Evolutionary conservation across 2,113 vertebrate species (phyloP), one percentile per base, ranked within the genome.

Genomic region (Tauraco erythrolophus): DNA sequence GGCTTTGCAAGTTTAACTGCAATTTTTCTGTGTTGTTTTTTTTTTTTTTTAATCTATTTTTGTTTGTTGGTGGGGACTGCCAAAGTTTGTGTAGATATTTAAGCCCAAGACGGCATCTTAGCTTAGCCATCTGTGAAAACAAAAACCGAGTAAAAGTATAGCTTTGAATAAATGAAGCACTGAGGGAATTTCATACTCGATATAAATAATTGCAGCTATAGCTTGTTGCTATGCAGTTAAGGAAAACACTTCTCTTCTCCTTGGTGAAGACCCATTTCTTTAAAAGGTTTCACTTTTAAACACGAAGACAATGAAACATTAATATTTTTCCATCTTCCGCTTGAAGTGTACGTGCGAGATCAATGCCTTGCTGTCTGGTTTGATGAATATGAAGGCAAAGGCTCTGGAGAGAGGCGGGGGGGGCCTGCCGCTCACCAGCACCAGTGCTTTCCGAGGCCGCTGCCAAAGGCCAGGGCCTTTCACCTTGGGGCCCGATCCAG

Each of bases 51-150:
- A 77, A 92, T 91, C 81, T 95, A 92, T 94, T 95, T 95, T 95
- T 97, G 78, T 96, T 97, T 94, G 90, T 95, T 94, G 93, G 68
- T 93, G 64, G 54, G 64, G 84, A 95, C 91, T 96, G 95, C 88
- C 84, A 96, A 91, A 89, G 62, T 94, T 85, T 91, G 83, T 92
- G 93, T 77, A 95, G 92, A 95, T 95, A 91, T 95, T 97, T 92
- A 96, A 97, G 91, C 96, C 89, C 89, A 95, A 97, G 88, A 96
- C 61, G 1, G 84, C 93, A 84, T 96, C 88, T 92, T 96, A 96
- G 92, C 86, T 92, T 94, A 97, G 94, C 95, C 96, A 96, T 96
- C 94, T 96, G 92, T 97, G 96, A 96, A 96, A 97, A 96, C 95
- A 97, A 97, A 89, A 96, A 61, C 19, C 1, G 2, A 88, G 81